These are phyloP conservation scores for Spinibarbus caldwelli DNA, from an alignment of 2,797 vertebrate genomes.

Conservation along the genomic window DNA sequence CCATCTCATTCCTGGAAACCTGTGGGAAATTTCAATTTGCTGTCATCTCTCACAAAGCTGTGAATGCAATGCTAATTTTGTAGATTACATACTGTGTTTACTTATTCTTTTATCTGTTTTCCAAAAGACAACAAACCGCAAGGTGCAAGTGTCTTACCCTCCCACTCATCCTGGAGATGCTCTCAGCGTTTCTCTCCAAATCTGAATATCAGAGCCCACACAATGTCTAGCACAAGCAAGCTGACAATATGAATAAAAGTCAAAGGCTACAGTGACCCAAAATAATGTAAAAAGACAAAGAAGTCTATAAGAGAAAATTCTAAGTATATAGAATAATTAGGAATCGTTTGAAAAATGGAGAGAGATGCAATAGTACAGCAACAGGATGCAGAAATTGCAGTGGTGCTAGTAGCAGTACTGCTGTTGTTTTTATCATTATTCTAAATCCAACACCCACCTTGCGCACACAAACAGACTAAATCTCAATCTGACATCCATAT, in stretches of 20 bases:
- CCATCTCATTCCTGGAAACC: constrained; percentile 23
- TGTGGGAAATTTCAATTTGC: constrained; percentile 18
- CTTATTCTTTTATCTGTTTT: constrained; percentile 38
- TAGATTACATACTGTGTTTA: constrained; percentile 31
- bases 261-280: constrained; percentile 32
- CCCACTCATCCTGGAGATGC: constrained; percentile 36
- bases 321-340: neutral
- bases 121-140: constrained; percentile 30
- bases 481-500: constrained; percentile 9
- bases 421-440: constrained; percentile 17
- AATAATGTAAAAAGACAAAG: neutral
- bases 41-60: constrained; percentile 4
- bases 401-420: neutral
- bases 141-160: constrained; percentile 30
- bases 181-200: constrained; percentile 31
- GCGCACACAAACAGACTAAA: neutral
- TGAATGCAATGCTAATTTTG: constrained; percentile 9
- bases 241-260: constrained; percentile 33
- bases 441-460: neutral
- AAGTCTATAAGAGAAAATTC: neutral
- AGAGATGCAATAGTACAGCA: no score
- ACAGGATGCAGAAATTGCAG: neutral
- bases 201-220: constrained; percentile 42
- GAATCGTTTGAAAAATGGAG: neutral
- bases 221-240: constrained; percentile 39